Evolutionary conservation across 2,888 invertebrate species (phyloP).

Genomic region (Carabus problematicus): DNA sequence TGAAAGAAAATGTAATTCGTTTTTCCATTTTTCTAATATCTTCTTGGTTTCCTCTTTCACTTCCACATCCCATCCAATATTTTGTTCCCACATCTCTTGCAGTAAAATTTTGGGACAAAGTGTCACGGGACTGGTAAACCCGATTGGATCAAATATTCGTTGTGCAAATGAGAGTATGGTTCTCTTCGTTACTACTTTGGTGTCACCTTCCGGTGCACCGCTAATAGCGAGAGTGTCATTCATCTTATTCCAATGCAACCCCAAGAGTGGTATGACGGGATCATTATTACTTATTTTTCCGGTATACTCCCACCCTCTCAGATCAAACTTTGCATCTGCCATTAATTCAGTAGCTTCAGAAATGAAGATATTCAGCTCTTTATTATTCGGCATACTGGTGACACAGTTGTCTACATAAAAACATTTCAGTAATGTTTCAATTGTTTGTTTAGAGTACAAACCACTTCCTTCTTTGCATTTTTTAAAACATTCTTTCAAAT

Average conservation of each 20-base stretch:
- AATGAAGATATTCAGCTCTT: slow-evolving; percentile 14
- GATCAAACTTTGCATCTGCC: slow-evolving; percentile 26
- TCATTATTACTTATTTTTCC: not conserved
- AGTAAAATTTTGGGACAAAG: slow-evolving; percentile 46
- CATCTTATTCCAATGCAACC: slow-evolving; percentile 23
- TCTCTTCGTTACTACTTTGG: slow-evolving; percentile 19
- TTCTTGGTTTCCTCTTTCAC: slow-evolving; percentile 37
- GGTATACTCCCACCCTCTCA: slow-evolving; percentile 30
- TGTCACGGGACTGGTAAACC: slow-evolving; percentile 45
- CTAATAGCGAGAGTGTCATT: slow-evolving; percentile 20
- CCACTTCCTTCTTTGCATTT: slow-evolving; percentile 3
- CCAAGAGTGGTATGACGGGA: not conserved
- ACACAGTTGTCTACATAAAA: slow-evolving; percentile 32
- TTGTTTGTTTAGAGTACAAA: slow-evolving; percentile 17
- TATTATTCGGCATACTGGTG: slow-evolving; percentile 14
- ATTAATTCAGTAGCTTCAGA: slow-evolving; percentile 24
- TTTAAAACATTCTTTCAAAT: slow-evolving; percentile 31
- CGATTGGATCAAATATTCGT: slow-evolving; percentile 48
- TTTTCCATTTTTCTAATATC: slow-evolving; percentile 44
- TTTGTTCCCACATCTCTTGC: too few relatives aligned
- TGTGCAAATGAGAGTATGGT: slow-evolving; percentile 40
- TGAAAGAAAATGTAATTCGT: slow-evolving; percentile 19
- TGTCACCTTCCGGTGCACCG: not conserved
- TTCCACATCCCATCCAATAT: slow-evolving; percentile 38
- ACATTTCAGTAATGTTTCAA: slow-evolving; percentile 42